These are phyloP conservation scores for Carcharodon carcharias DNA, from an alignment of 2,797 vertebrate genomes.

Conservation along the genomic window DNA sequence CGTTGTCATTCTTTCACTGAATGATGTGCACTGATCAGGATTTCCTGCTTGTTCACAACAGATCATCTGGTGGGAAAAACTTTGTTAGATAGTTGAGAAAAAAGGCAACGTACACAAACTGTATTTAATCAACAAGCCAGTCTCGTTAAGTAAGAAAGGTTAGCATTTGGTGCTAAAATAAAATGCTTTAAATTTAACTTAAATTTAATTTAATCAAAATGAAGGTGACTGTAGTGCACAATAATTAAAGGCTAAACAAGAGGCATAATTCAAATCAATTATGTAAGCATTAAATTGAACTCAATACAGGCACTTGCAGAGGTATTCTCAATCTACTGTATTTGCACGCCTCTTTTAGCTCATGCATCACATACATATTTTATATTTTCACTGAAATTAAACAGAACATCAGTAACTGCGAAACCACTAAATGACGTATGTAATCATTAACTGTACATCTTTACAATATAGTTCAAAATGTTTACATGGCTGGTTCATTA, in stretches of 20 bases:
- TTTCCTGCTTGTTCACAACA: slow-evolving; percentile 46
- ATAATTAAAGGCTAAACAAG: slow-evolving; percentile 26
- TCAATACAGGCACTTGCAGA: not conserved
- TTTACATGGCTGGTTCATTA: slow-evolving; percentile 12
- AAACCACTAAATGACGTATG: not conserved
- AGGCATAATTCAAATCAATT: slow-evolving; percentile 27
- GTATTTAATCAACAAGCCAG: slow-evolving; percentile 11
- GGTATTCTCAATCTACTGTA: not conserved
- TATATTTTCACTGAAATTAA: not conserved
- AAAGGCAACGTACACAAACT: not conserved
- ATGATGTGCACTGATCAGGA: slow-evolving; percentile 44
- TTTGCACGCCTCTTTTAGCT: not conserved
- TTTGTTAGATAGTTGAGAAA: not conserved
- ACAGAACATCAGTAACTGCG: not conserved
- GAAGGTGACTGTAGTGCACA: not conserved
- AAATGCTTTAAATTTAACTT: not conserved
- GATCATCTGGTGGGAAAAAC: slow-evolving; percentile 46
- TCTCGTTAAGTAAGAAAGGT: not conserved
- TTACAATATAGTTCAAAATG: slow-evolving; percentile 20
- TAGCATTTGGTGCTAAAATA: not conserved
- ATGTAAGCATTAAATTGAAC: not conserved
- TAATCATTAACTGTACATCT: not conserved
- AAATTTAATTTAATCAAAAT: not conserved
- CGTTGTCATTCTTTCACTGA: slow-evolving; percentile 52
- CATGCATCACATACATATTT: not conserved